phyloP scores from a whole-genome alignment of 2,797 vertebrate species.

The Myotis myotis region DNA sequence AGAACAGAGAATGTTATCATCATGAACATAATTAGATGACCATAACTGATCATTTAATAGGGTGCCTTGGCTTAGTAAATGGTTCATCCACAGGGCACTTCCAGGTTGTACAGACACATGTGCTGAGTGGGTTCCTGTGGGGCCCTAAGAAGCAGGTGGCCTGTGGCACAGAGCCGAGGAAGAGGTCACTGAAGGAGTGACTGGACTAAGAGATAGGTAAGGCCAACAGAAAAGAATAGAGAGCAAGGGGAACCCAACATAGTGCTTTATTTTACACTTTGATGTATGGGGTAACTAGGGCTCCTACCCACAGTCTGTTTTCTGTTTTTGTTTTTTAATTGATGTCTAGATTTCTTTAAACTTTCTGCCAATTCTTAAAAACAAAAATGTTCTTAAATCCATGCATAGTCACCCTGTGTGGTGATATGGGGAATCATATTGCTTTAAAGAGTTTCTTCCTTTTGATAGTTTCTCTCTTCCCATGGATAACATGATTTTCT shows the following conservation, averaged over 20 bases:
- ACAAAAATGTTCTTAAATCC: background rate
- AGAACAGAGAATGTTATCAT: background rate
- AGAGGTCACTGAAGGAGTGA: background rate
- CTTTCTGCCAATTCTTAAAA: background rate
- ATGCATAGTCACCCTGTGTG: background rate
- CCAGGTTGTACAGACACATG: background rate
- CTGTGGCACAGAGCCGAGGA: background rate
- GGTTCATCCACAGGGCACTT: background rate
- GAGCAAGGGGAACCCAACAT: background rate
- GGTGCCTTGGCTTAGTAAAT: background rate
- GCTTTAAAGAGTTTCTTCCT: background rate
- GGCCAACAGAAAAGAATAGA: background rate
- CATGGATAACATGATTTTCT: background rate
- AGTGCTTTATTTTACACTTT: background rate
- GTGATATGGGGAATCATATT: background rate
- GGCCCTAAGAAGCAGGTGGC: background rate
- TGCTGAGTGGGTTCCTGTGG: background rate
- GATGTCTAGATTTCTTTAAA: constrained; percentile 7
- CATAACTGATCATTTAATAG: background rate
- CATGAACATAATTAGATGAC: background rate
- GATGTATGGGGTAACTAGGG: background rate
- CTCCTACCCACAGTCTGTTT: background rate
- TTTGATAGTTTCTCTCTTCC: background rate
- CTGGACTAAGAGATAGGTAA: background rate
- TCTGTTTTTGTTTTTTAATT: background rate